These are phyloP conservation scores for Zaprionus capensis DNA, from an alignment of 1,140 invertebrate species.

Conservation along the genomic window DNA sequence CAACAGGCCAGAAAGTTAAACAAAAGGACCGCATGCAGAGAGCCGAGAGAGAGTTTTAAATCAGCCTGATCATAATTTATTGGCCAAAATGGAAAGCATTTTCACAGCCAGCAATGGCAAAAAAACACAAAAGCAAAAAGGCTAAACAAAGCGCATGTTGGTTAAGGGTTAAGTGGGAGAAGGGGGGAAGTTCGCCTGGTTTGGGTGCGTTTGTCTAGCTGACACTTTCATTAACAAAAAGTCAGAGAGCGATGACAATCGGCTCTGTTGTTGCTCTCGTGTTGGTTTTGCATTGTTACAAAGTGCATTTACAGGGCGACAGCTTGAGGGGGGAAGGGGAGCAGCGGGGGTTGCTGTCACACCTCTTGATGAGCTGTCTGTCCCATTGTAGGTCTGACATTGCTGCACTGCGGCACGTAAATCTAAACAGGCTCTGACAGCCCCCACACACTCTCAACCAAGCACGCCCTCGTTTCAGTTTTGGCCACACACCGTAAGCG, in stretches of 20 bases:
- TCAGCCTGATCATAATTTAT: slow-evolving; percentile 81
- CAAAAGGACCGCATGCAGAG: slow-evolving; percentile 39
- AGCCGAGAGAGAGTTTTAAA: slow-evolving; percentile 37
- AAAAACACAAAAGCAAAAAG: slow-evolving; percentile 17
- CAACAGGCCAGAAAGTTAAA: slow-evolving; percentile 11
- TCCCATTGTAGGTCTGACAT: slow-evolving; percentile 51
- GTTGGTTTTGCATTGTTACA: slow-evolving; percentile 76
- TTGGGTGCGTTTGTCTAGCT: slow-evolving; percentile 72
- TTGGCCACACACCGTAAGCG: slow-evolving; percentile 33
- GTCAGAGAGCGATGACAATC: slow-evolving; percentile 75
- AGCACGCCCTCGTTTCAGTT: background rate
- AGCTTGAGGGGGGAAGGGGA: background rate
- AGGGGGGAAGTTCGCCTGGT: background rate
- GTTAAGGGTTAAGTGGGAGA: background rate
- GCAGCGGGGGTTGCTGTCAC: slow-evolving; percentile 24
- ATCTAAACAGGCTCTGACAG: slow-evolving; percentile 81
- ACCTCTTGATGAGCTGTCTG: slow-evolving; percentile 60
- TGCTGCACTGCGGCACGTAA: slow-evolving; percentile 80
- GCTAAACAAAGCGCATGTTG: slow-evolving; percentile 17
- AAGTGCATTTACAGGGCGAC: slow-evolving; percentile 53
- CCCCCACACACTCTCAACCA: slow-evolving; percentile 32
- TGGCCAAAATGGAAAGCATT: slow-evolving; percentile 62
- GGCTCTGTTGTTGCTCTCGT: slow-evolving; percentile 26
- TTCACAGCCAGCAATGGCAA: slow-evolving; percentile 1
- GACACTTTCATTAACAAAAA: slow-evolving; percentile 83